Evolutionary conservation across 2,113 vertebrate species (phyloP), one percentile per base, ranked within the genome.

Genomic region (Gallinago paraguaiae): DNA sequence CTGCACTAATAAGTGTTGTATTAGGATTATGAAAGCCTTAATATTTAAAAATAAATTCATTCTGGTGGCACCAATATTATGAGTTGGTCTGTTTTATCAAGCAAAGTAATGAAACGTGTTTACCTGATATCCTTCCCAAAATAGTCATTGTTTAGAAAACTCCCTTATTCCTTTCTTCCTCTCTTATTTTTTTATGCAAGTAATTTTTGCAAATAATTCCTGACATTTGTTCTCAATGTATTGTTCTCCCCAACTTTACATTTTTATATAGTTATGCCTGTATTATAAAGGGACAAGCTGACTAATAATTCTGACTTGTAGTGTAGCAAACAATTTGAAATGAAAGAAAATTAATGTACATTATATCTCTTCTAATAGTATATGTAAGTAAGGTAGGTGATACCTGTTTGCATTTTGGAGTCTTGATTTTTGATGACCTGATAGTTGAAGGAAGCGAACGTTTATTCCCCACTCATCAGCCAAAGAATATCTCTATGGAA

Each of bases 11-110:
- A 92, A 69, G 70, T n/a, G 9, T 50, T 69, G 10, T 68, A 60
- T 75, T 37, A 92, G 64, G 31, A 59, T 79, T 85, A 22, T 50
- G 37, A 81, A 53, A 69, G 23, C 22, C 74, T 86, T 74, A 37
- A 13, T 84, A 93, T 68, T 80, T 35, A 86, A 51, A 91, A 86
- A 50, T 50, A 5, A 81, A 88, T 95, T 86, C 63, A 93, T 97
- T 97, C 60, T 87, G 18, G 24, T 92, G 74, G 65, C 11, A 80
- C 37, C 46, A 79, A 48, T 91, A 70, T 75, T 74, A 88, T 45
- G 51, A 85, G 63, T 84, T 92, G 71, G 71, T 90, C 91, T 78
- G 51, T 65, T 95, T 94, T 72, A 64, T 85, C 50, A 94, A 93
- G 82, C 35, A 87, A 65, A 71, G 28, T 28, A 82, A 30, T 61